These are phyloP conservation scores for Silurus lanzhouensis DNA, from an alignment of 2,797 vertebrate genomes.

Conservation along the genomic window DNA sequence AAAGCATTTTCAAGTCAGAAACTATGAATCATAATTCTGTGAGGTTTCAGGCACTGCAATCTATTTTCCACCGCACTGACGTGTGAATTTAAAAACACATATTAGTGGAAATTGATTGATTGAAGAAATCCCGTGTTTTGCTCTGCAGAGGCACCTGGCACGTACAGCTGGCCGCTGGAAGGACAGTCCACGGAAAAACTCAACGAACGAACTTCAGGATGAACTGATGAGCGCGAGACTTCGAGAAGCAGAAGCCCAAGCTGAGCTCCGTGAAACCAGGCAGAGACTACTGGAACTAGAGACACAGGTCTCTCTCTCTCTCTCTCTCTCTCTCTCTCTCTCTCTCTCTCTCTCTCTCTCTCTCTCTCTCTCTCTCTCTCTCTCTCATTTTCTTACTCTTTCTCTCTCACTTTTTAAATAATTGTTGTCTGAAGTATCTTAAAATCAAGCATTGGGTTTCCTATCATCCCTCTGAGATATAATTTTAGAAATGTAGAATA, in stretches of 20 bases:
- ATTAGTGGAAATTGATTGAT: not conserved
- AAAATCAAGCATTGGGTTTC: not conserved
- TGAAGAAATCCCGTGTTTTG: not conserved
- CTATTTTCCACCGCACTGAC: not conserved
- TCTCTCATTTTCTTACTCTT: not conserved
- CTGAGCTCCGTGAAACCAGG: constrained; percentile 87
- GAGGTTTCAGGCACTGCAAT: not conserved
- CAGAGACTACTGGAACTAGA: constrained; percentile 94
- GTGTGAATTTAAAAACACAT: not conserved
- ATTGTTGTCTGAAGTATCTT: not conserved
- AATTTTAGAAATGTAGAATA: not conserved
- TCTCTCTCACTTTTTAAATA: not conserved
- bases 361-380: constrained; percentile 54
- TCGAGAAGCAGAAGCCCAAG: constrained; percentile 92
- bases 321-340: not conserved
- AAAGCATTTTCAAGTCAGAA: not conserved
- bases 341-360: no score
- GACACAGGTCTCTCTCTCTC: constrained; percentile 82
- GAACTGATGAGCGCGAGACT: constrained; percentile 93
- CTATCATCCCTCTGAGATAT: not conserved
- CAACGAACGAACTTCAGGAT: constrained; percentile 90
- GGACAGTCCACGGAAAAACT: constrained; percentile 87
- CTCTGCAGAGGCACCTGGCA: constrained; percentile 85
- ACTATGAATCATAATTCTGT: not conserved
- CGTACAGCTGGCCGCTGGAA: constrained; percentile 93